phyloP scores from a whole-genome alignment of 2,888 invertebrate species.

The Myopa tessellatipennis region DNA sequence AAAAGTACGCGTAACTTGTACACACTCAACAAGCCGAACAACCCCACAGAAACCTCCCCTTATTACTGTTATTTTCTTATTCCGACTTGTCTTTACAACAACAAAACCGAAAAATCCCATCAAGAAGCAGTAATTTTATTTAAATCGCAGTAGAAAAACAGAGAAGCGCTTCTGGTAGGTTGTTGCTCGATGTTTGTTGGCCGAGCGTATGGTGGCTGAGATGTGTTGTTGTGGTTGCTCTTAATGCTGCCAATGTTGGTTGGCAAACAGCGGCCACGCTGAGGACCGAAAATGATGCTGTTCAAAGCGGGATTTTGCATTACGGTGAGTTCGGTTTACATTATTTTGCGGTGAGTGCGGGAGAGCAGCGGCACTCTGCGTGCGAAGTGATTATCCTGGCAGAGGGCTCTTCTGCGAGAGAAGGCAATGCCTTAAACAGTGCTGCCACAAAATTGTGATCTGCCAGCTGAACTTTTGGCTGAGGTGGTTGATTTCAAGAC shows the following conservation, averaged over 20 bases:
- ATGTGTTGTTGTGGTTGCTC: background rate
- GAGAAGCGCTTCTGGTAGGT: background rate
- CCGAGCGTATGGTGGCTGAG: background rate
- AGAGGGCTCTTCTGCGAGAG: too few species aligned
- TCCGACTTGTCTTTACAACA: background rate
- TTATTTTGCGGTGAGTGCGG: background rate
- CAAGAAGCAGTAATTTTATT: constrained; percentile 15
- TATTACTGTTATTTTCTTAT: background rate
- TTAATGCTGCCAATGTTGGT: background rate
- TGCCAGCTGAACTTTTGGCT: background rate
- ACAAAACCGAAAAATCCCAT: constrained; percentile 1
- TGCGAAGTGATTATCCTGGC: too few species aligned
- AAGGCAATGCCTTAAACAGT: background rate
- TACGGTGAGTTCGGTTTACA: background rate
- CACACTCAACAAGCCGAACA: background rate
- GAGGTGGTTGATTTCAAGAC: background rate
- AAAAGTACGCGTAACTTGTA: background rate
- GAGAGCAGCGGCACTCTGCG: background rate
- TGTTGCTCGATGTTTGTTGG: background rate
- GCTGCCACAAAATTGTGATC: background rate
- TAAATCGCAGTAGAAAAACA: background rate
- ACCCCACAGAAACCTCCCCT: background rate
- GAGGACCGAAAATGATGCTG: constrained; percentile 13
- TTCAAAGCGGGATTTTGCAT: background rate
- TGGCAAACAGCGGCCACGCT: background rate